Base-by-base conservation (phyloP, 2,888 invertebrate genomes). In the Leptinotarsa haldemani region DNA sequence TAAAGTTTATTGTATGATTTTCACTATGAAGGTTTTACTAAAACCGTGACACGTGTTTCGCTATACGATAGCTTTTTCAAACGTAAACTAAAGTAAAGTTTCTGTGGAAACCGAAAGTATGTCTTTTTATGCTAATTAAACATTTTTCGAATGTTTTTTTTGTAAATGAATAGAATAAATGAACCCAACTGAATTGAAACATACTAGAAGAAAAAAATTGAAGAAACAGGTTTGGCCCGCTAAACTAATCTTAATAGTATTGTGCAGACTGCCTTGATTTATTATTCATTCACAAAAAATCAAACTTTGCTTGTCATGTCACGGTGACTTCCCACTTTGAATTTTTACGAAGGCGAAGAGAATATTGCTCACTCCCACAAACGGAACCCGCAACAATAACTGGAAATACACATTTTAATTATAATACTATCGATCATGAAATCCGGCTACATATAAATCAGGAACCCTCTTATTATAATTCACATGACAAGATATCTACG, bases 381-480 rank as follows among this genome's bases (percentile, higher is more conserved):
- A 56, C 56, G 20, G 22, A 56, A 56, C 56, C 20, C 22, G 56
- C 2, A 56, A 56, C 22, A 56, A 56, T 56, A 56, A 56, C 12
- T 56, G 22, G 56, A 56, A 56, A 15, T 12, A 25, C 13, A 56
- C 22, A 56, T 22, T 56, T 56, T 15, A 12, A 56, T 20, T 22
- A 15, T 20, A 12, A 46, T 20, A 4, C 40, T 46, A 53, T 25
- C 18, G 66, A 70, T 70, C 69, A 53, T 58, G 66, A 74, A 74
- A 74, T 68, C 64, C 69, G 50, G 63, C 30, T 64, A 70, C 64
- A 53, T 67, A 68, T 71, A 58, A 71, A 74, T 68, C 69, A 61
- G 74, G 69, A 74, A 74, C 71, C 74, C 68, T 75, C 69, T 70
- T 71, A 22, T 22, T 56, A 22, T 13, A 15, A 20, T 20, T 20